Evolutionary conservation across 1,140 invertebrate species (phyloP).

Genomic region (Planococcus citri): DNA sequence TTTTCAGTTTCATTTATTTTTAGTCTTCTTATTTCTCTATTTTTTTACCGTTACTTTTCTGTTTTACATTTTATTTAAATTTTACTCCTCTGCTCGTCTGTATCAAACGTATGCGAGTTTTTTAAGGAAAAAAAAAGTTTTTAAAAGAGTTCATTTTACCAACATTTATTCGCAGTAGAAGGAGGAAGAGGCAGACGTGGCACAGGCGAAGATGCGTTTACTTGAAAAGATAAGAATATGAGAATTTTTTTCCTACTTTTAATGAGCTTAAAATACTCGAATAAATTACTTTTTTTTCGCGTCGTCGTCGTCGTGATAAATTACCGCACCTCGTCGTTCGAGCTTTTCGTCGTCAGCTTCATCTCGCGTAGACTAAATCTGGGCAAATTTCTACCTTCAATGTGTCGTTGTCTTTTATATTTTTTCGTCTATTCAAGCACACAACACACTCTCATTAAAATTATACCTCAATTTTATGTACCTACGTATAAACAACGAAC

Average conservation of each 20-base stretch:
- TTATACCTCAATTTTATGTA: too few relatives aligned
- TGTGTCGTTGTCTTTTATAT: too few relatives aligned
- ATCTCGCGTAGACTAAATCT: too few relatives aligned
- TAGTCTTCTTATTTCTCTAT: background rate
- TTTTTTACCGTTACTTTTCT: background rate
- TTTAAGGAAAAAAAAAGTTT: too few relatives aligned
- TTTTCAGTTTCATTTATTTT: background rate
- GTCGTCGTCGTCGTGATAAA: too few relatives aligned
- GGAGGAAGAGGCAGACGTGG: too few relatives aligned
- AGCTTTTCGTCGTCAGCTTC: too few relatives aligned
- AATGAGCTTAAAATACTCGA: conserved; percentile 2
- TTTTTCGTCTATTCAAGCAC: too few relatives aligned
- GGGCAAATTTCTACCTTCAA: too few relatives aligned
- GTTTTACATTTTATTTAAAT: conserved; percentile 8
- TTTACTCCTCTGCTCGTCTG: background rate
- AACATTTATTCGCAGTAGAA: background rate
- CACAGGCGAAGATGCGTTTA: background rate
- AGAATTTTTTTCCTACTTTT: background rate
- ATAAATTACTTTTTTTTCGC: background rate
- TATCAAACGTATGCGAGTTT: background rate
- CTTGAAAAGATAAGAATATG: background rate
- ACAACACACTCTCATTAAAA: too few relatives aligned
- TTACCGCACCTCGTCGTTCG: too few relatives aligned
- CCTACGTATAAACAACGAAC: too few relatives aligned
- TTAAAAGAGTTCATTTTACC: background rate